Evolutionary conservation across 2,888 invertebrate species (phyloP).

Genomic region (Nasonovia ribisnigri): DNA sequence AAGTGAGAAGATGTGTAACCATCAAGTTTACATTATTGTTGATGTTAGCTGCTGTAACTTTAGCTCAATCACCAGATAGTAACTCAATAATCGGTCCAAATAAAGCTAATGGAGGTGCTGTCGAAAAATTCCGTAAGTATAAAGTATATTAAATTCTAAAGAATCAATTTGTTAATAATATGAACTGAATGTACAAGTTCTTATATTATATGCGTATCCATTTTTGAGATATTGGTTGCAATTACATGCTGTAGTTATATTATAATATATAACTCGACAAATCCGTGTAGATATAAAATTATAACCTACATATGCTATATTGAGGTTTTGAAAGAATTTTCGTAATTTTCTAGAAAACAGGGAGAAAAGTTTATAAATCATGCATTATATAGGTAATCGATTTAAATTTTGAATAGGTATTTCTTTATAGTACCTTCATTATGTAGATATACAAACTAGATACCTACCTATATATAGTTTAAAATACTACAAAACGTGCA

Average conservation of each 20-base stretch:
- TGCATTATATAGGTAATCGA: neutral
- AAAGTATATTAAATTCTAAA: neutral
- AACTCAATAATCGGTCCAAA: slow-evolving; percentile 33
- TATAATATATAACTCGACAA: neutral
- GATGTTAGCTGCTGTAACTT: slow-evolving; percentile 23
- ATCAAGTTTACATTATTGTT: slow-evolving; percentile 59
- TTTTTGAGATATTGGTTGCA: neutral
- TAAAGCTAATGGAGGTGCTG: slow-evolving; percentile 43
- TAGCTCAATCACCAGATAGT: slow-evolving; percentile 37
- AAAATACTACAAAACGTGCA: neutral
- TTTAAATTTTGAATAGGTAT: neutral
- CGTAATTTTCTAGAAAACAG: neutral
- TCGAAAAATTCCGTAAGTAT: slow-evolving; percentile 44
- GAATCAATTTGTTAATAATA: neutral
- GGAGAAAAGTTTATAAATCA: neutral
- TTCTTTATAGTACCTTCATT: neutral
- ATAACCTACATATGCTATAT: neutral
- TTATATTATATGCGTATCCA: neutral
- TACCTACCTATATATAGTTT: neutral
- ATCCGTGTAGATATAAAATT: neutral
- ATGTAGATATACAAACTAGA: neutral
- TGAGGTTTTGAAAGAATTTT: neutral
- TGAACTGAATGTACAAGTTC: neutral
- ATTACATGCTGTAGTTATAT: neutral
- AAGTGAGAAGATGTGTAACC: slow-evolving; percentile 57